Percentiles rank a stretch among this genome's conserved stretches.
Evolutionary conservation across 1,140 invertebrate species (phyloP).

Genomic region (Platyura marginata): DNA sequence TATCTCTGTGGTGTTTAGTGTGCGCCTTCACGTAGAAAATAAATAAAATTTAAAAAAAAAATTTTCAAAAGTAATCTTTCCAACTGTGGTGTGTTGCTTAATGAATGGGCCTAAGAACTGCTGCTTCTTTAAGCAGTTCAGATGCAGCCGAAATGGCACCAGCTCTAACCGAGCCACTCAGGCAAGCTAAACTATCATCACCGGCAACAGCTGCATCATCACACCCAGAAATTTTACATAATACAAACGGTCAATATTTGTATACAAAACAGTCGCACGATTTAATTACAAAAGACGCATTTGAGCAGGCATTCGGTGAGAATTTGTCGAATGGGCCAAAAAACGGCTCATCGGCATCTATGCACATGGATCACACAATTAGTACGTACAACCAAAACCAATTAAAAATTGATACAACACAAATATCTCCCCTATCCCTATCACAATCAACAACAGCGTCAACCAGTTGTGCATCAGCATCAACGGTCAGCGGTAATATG

Average conservation of each 20-base stretch:
- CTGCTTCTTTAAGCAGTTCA: no score
- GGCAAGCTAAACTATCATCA: slow-evolving; percentile 29
- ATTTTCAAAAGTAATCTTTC: no score
- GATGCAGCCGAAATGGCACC: slow-evolving; percentile 54
- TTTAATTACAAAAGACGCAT: neutral
- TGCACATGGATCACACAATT: neutral
- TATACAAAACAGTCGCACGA: neutral
- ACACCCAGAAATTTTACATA: slow-evolving; percentile 20
- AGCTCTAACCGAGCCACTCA: slow-evolving; percentile 45
- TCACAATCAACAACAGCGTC: neutral
- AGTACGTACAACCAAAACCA: neutral
- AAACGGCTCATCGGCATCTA: neutral
- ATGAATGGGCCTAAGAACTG: no score
- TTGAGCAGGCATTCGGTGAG: neutral
- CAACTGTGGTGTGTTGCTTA: no score
- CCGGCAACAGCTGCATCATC: slow-evolving; percentile 28
- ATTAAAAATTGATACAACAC: neutral
- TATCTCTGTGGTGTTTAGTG: no score
- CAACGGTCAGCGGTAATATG: neutral
- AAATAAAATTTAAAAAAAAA: no score
- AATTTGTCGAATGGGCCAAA: neutral
- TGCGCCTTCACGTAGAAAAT: no score
- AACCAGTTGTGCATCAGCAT: neutral
- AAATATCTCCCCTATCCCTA: neutral
- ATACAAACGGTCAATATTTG: neutral